These are phyloP conservation scores for Shinisaurus crocodilurus DNA, from an alignment of 2,113 vertebrate species.

Conservation along the genomic window DNA sequence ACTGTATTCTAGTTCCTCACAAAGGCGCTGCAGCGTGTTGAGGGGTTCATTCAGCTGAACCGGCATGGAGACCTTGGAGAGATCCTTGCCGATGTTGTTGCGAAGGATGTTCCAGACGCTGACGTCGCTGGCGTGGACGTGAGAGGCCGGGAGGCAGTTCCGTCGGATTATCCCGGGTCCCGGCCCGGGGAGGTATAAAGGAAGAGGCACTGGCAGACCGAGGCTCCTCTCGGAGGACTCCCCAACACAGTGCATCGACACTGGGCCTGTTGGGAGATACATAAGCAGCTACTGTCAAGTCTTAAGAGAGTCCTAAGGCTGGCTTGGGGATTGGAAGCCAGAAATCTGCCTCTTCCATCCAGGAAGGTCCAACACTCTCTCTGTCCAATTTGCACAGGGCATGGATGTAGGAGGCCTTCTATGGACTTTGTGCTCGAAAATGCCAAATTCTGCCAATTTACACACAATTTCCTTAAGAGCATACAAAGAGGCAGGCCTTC, in stretches of 20 bases:
- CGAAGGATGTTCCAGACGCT: constrained; percentile 91
- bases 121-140: constrained; percentile 83
- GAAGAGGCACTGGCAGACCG: not conserved
- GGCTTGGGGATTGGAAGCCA: not conserved
- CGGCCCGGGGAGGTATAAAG: constrained; percentile 46
- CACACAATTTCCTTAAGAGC: not conserved
- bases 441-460: not conserved
- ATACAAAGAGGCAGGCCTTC: not conserved
- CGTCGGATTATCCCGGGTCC: constrained; percentile 71
- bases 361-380: not conserved
- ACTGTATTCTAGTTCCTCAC: constrained; percentile 91
- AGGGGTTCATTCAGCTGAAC: constrained; percentile 89
- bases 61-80: constrained; percentile 92
- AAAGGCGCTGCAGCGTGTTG: constrained; percentile 88
- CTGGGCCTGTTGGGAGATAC: not conserved
- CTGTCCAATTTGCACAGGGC: not conserved
- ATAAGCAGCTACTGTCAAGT: not conserved
- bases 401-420: not conserved
- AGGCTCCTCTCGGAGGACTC: not conserved
- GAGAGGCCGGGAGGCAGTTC: constrained; percentile 78
- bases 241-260: not conserved
- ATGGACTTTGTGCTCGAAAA: not conserved
- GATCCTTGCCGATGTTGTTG: constrained; percentile 94
- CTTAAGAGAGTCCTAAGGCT: not conserved
- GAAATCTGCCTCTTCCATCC: not conserved